phyloP scores from a whole-genome alignment of 2,888 invertebrate genomes.

The Autographa gamma region DNA sequence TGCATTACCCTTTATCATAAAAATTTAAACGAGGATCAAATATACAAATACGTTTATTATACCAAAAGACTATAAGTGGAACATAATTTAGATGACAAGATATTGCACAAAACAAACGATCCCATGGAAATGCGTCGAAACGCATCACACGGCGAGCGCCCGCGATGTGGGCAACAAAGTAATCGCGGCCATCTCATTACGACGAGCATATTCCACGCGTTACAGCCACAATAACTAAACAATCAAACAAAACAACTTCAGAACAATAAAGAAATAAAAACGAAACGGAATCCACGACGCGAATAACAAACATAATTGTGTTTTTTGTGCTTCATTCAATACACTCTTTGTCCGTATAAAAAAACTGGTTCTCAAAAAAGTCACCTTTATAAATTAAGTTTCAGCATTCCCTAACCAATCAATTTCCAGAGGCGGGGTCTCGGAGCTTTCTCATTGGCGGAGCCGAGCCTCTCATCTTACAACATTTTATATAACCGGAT shows the following conservation, averaged over 20 bases:
- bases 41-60: conserved; percentile 13
- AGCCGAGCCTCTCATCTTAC: conserved; percentile 77
- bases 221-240: conserved; percentile 70
- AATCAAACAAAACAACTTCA: conserved; percentile 73
- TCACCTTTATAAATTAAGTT: conserved; percentile 89
- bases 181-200: conserved; percentile 71
- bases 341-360: conserved; percentile 80
- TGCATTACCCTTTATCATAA: background rate
- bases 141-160: conserved; percentile 49
- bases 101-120: conserved; percentile 24
- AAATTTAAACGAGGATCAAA: conserved; percentile 21
- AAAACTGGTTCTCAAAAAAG: conserved; percentile 86
- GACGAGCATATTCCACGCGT: conserved; percentile 57
- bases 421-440: conserved; percentile 74
- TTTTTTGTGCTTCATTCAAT: conserved; percentile 86
- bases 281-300: conserved; percentile 75
- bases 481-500: conserved; percentile 88
- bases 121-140: conserved; percentile 47
- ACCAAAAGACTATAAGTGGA: background rate
- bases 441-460: conserved; percentile 72
- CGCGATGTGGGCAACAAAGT: conserved; percentile 53
- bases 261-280: conserved; percentile 74
- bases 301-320: conserved; percentile 88
- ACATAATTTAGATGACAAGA: conserved; percentile 50
- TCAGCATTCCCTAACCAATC: conserved; percentile 82